Evolutionary conservation across 2,888 invertebrate genomes (phyloP).

Genomic region (Ptycholaimellus sp.): DNA sequence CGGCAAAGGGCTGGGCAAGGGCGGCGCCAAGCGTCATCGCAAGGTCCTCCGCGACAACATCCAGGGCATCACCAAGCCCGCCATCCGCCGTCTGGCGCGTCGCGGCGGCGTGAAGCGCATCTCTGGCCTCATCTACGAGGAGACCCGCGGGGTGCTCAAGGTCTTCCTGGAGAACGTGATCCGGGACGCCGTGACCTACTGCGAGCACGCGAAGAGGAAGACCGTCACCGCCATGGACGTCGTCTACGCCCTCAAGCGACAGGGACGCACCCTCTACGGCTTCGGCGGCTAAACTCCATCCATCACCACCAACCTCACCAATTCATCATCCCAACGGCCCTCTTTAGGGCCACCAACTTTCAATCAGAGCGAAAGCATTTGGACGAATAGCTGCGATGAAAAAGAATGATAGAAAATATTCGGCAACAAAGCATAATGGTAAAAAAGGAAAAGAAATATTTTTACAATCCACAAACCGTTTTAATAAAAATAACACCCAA

Average conservation of each 20-base stretch:
- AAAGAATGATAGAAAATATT: too few species aligned
- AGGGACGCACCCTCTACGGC: slow-evolving; percentile 54
- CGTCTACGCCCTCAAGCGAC: slow-evolving; percentile 43
- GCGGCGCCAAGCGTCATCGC: slow-evolving; percentile 52
- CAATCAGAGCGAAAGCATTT: too few species aligned
- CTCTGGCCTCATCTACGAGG: slow-evolving; percentile 31
- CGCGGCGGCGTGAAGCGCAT: slow-evolving; percentile 20
- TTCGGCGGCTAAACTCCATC: slow-evolving; percentile 49
- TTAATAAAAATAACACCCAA: too few species aligned
- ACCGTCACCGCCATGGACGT: slow-evolving; percentile 67
- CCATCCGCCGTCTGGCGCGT: slow-evolving; percentile 28
- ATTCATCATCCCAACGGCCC: too few species aligned
- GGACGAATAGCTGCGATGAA: too few species aligned
- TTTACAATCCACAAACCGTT: too few species aligned
- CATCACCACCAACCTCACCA: too few species aligned
- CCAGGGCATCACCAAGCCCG: slow-evolving; percentile 29
- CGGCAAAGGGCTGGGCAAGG: slow-evolving; percentile 49
- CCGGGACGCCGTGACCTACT: slow-evolving; percentile 55
- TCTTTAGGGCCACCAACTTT: too few species aligned
- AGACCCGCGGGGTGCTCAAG: slow-evolving; percentile 50
- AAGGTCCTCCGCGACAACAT: slow-evolving; percentile 38
- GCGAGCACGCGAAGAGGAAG: slow-evolving; percentile 62
- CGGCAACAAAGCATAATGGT: too few species aligned
- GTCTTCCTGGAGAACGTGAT: slow-evolving; percentile 39
- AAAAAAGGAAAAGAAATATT: too few species aligned